phyloP scores from a whole-genome alignment of 1,140 invertebrate genomes.

The Formica selysi region DNA sequence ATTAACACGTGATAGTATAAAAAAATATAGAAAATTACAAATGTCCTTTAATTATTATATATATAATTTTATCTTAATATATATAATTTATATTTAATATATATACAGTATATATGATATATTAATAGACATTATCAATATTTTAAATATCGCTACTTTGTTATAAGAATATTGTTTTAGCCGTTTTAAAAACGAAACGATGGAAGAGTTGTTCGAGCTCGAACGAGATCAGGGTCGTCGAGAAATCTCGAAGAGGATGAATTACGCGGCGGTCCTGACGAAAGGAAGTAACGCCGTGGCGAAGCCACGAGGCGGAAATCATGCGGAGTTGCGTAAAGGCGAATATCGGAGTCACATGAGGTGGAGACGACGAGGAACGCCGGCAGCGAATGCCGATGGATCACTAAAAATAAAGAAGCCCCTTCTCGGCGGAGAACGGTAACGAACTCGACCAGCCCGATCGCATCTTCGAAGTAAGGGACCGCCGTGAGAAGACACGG shows the following conservation, averaged over 20 bases:
- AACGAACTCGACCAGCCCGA: slow-evolving; percentile 47
- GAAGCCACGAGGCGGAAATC: slow-evolving; percentile 41
- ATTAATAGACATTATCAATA: no score
- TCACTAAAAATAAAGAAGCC: slow-evolving; percentile 72
- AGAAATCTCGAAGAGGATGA: slow-evolving; percentile 37
- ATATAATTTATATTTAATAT: neutral
- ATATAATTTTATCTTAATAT: no score
- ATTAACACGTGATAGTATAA: no score
- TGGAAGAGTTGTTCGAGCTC: neutral
- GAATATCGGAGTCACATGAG: neutral
- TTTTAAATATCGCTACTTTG: neutral
- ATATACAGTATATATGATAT: neutral
- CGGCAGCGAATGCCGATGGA: slow-evolving; percentile 30
- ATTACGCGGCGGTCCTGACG: slow-evolving; percentile 2
- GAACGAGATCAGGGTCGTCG: neutral
- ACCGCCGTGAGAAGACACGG: slow-evolving; percentile 17
- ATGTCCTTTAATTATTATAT: neutral
- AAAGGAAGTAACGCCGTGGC: slow-evolving; percentile 37
- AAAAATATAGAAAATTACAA: neutral
- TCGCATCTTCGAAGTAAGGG: slow-evolving; percentile 13
- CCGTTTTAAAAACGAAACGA: neutral
- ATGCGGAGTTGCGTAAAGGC: neutral
- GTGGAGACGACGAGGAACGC: neutral
- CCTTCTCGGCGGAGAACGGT: slow-evolving; percentile 29
- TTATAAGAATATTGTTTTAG: neutral